A percentile compares a stretch with the other conserved stretches of the same genome.
phyloP scores from a whole-genome alignment of 2,113 vertebrate species.

The Nibea albiflora region DNA sequence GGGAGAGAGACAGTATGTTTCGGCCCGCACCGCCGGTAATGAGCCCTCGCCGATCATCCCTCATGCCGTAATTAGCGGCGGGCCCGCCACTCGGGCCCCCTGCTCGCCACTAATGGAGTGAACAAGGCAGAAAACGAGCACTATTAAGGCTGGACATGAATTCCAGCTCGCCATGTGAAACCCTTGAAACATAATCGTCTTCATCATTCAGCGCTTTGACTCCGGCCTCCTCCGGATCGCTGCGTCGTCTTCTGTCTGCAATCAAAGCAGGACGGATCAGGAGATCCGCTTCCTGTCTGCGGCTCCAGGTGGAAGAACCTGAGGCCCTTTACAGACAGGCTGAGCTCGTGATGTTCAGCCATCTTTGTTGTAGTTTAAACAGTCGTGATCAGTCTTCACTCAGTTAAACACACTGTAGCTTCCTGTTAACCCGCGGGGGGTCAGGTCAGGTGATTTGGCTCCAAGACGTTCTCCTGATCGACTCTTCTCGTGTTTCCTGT shows the following conservation, averaged over 20 bases:
- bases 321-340: background rate
- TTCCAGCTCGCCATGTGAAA: slow-evolving; percentile 51
- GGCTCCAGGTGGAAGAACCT: background rate
- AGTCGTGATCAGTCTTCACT: no score
- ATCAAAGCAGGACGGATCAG: slow-evolving; percentile 47
- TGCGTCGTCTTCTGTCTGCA: slow-evolving; percentile 18
- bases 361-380: background rate
- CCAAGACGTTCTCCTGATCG: no score
- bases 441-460: no score
- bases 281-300: no score
- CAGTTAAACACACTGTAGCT: no score
- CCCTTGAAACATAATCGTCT: slow-evolving; percentile 63
- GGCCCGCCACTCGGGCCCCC: slow-evolving; percentile 52
- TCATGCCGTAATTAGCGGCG: slow-evolving; percentile 81
- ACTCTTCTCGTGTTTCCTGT: no score
- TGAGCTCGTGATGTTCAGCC: background rate
- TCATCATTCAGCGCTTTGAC: slow-evolving; percentile 54
- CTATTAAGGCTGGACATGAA: slow-evolving; percentile 69
- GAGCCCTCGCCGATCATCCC: slow-evolving; percentile 80
- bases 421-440: no score
- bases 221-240: slow-evolving; percentile 40
- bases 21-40: slow-evolving; percentile 72
- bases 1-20: slow-evolving; percentile 80
- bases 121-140: slow-evolving; percentile 76
- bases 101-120: slow-evolving; percentile 75